Base-by-base conservation (phyloP, 2,797 vertebrate species). In the Anomalospiza imberbis region DNA sequence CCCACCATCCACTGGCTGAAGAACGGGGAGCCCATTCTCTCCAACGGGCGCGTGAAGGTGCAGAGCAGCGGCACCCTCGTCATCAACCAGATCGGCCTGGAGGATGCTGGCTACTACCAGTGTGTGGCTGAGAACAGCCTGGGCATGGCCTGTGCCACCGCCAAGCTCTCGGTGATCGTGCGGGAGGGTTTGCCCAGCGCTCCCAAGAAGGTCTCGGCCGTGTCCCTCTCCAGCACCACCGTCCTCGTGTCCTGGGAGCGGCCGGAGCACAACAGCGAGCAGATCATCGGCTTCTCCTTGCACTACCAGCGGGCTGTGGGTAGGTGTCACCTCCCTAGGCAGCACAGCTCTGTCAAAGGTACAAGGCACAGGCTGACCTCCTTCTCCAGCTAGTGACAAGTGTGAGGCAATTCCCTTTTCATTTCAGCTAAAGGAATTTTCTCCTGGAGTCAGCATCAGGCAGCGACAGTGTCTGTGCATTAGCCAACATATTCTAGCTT, bases 221-320 rank as follows among this genome's bases (percentile, higher is more conserved):
- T 96, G 6, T 98, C 98, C 26, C 98, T 98, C 86, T 99, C 99
- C 97, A 99, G 99, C 98, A 99, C 98, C 36, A 97, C 98, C 0
- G 98, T 99, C 86, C 96, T 99, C 22, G 98, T 99, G 78, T 98
- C 98, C 93, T 99, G 99, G 99, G 98, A 99, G 90, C 98, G 98
- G 66, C 99, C 99, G 0, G 98, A 99, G 91, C 96, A 98, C 97
- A 99, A 99, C 98, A 98, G 98, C 1, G 99, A 99, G 92, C 99
- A 99, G 97, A 99, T 99, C 97, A 99, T 99, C 2, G 99, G 99
- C 90, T 99, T 99, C 97, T 99, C 99, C 1, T 98, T 99, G 20
- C 99, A 99, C 97, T 99, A 99, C 97, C 99, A 99, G 89, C 98
- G 98, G 12, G 97, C 98, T 17, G 96, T 98, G 92, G 99, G 99